A percentile compares a stretch with the other conserved stretches of the same genome.
These are phyloP conservation scores for Trachymyrmex septentrionalis DNA, from an alignment of 1,140 invertebrate species.

Conservation along the genomic window DNA sequence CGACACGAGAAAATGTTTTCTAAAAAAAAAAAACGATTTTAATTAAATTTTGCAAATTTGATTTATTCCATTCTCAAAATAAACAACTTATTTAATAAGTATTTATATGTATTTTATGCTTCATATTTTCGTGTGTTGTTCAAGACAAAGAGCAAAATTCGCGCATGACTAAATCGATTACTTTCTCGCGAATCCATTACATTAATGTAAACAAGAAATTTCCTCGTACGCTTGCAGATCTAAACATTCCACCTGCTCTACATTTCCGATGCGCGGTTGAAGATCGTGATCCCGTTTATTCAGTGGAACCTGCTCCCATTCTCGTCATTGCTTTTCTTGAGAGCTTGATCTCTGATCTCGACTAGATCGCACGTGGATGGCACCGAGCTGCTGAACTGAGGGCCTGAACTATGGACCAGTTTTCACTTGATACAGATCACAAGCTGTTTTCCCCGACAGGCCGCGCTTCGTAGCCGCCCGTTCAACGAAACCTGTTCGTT, in stretches of 20 bases:
- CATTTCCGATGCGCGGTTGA: slow-evolving; percentile 51
- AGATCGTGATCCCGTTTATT: slow-evolving; percentile 63
- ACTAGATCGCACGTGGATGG: slow-evolving; percentile 54
- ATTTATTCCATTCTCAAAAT: neutral
- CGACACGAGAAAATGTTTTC: no score
- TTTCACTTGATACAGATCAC: slow-evolving; percentile 84
- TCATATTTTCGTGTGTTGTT: neutral
- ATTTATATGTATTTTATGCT: neutral
- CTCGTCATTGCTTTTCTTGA: slow-evolving; percentile 31
- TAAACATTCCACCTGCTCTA: slow-evolving; percentile 56
- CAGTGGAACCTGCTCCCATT: slow-evolving; percentile 57
- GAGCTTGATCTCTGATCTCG: slow-evolving; percentile 72
- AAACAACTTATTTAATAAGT: neutral
- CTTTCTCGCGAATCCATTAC: neutral
- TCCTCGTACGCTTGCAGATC: slow-evolving; percentile 11
- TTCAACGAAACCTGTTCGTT: slow-evolving; percentile 81
- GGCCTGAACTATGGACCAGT: slow-evolving; percentile 81
- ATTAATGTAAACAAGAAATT: slow-evolving; percentile 32
- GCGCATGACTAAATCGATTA: slow-evolving; percentile 3
- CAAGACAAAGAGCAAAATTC: neutral
- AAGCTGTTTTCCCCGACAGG: slow-evolving; percentile 76
- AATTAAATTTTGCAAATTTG: neutral
- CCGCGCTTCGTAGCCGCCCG: slow-evolving; percentile 71
- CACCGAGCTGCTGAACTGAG: slow-evolving; percentile 51
- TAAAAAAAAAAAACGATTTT: neutral